Percentiles rank a stretch among this genome's conserved stretches.
Evolutionary conservation across 1,140 invertebrate species (phyloP).

Genomic region (Penaeus chinensis): DNA sequence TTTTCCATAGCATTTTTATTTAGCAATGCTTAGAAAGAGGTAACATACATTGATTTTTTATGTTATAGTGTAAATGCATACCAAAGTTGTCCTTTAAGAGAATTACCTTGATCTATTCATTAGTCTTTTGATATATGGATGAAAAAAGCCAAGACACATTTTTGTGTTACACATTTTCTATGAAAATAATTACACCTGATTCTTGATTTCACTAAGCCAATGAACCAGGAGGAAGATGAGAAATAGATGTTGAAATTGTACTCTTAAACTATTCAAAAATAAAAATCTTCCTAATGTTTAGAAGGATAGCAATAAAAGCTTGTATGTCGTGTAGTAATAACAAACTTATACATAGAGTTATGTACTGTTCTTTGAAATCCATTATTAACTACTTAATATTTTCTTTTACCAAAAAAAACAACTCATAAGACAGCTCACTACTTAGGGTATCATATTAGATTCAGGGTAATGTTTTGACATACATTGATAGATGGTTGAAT

Average conservation of each 20-base stretch:
- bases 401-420: too few relatives aligned
- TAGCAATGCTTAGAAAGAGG: background rate
- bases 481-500: too few relatives aligned
- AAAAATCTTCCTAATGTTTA: too few relatives aligned
- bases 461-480: too few relatives aligned
- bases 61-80: slow-evolving; percentile 13
- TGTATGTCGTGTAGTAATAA: too few relatives aligned
- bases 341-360: too few relatives aligned
- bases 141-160: background rate
- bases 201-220: background rate
- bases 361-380: too few relatives aligned
- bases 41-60: slow-evolving; percentile 6
- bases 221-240: background rate
- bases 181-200: slow-evolving; percentile 17
- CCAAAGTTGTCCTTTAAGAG: slow-evolving; percentile 22
- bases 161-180: background rate
- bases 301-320: too few relatives aligned
- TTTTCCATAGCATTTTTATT: background rate
- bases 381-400: too few relatives aligned
- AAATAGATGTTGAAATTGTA: background rate
- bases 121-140: background rate
- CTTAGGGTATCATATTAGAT: too few relatives aligned
- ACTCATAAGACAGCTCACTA: too few relatives aligned
- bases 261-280: too few relatives aligned
- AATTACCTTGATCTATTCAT: slow-evolving; percentile 1